Percentiles rank a stretch among this genome's conserved stretches.
Evolutionary conservation across 2,797 vertebrate species (phyloP).

Genomic region (Acipenser ruthenus): DNA sequence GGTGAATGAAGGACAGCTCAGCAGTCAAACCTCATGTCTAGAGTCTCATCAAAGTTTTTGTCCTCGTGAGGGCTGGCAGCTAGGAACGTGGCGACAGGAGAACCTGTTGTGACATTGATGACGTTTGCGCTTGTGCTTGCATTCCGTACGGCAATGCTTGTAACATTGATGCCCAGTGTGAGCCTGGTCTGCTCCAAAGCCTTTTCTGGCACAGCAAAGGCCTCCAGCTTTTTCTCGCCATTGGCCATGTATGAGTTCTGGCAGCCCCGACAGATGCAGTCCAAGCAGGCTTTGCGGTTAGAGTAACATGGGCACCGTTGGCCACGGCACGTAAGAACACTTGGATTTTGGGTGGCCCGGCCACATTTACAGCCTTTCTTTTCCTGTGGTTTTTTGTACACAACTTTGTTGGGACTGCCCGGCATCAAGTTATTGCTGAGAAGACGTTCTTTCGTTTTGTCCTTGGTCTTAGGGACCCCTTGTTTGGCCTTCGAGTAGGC

Average conservation of each 20-base stretch:
- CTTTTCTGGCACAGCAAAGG: conserved; percentile 97
- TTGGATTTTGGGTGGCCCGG: conserved; percentile 97
- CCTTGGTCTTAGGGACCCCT: conserved; percentile 81
- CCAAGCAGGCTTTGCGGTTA: conserved; percentile 98
- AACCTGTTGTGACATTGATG: conserved; percentile 76
- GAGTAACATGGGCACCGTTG: conserved; percentile 98
- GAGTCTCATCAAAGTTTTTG: conserved; percentile 87
- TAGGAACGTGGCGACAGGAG: conserved; percentile 75
- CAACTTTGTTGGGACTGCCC: conserved; percentile 90
- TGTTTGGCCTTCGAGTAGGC: conserved; percentile 86
- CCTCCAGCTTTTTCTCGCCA: conserved; percentile 98
- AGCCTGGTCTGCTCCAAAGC: conserved; percentile 97
- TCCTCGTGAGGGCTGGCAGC: conserved; percentile 89
- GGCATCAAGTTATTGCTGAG: conserved; percentile 78
- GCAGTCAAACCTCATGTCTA: conserved; percentile 98
- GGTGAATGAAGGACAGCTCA: conserved; percentile 56
- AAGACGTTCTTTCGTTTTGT: conserved; percentile 82
- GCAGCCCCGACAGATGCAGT: conserved; percentile 98
- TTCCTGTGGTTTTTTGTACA: conserved; percentile 95
- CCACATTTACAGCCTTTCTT: conserved; percentile 99
- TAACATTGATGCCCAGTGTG: conserved; percentile 98
- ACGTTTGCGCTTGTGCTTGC: conserved; percentile 76
- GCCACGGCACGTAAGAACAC: conserved; percentile 97
- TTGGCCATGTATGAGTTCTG: conserved; percentile 99
- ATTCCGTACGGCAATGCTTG: conserved; percentile 79